phyloP scores from a whole-genome alignment of 2,797 vertebrate species.

The Chloroceryle inda region DNA sequence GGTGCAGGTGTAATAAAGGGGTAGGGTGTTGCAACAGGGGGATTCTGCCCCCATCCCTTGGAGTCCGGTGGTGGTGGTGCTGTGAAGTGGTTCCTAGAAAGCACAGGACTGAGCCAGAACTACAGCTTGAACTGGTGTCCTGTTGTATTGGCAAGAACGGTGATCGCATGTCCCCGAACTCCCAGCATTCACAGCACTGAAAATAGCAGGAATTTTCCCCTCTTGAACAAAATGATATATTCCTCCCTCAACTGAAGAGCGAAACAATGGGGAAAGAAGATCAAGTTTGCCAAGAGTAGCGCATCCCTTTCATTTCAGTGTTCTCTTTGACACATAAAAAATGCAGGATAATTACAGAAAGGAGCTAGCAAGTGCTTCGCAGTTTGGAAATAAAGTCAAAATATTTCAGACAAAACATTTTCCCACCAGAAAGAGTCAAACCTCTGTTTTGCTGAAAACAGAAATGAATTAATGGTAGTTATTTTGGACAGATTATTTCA shows the following conservation, averaged over 20 bases:
- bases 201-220: slow-evolving; percentile 23
- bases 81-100: slow-evolving; percentile 58
- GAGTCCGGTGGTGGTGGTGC: background rate
- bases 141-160: slow-evolving; percentile 44
- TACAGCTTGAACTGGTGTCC: slow-evolving; percentile 48
- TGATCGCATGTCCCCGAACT: background rate
- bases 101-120: slow-evolving; percentile 33
- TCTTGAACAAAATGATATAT: slow-evolving; percentile 43
- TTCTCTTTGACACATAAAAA: slow-evolving; percentile 41
- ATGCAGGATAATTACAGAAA: slow-evolving; percentile 47
- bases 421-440: slow-evolving; percentile 14
- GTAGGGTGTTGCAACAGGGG: background rate
- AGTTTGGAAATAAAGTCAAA: slow-evolving; percentile 56
- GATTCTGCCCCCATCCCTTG: background rate
- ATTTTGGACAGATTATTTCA: background rate
- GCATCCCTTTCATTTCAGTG: slow-evolving; percentile 50
- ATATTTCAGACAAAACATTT: slow-evolving; percentile 58
- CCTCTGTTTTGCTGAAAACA: slow-evolving; percentile 12
- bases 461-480: background rate
- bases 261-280: slow-evolving; percentile 48
- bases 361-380: background rate
- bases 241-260: background rate
- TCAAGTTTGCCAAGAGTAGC: slow-evolving; percentile 50
- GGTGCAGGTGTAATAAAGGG: background rate
- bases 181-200: background rate